Conservation (phyloP, 2,113 vertebrate genomes). For the Petroica traversi region DNA sequence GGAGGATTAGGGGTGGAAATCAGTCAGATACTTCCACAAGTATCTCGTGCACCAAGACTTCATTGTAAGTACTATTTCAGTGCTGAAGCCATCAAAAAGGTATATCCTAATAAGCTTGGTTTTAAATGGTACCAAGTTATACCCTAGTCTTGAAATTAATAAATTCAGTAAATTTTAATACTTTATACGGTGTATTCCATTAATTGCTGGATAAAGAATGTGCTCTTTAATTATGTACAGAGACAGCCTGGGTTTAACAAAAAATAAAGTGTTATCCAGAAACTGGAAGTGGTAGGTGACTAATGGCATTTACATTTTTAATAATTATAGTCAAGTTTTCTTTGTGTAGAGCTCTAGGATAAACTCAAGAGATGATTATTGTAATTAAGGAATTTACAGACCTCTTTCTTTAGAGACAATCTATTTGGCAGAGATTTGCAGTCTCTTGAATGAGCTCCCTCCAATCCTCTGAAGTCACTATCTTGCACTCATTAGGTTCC, state of each 20-base stretch:
- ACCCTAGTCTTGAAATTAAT: constrained; percentile 6
- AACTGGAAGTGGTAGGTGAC: not conserved
- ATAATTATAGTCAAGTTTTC: constrained; percentile 13
- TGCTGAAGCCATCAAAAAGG: not conserved
- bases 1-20: not conserved
- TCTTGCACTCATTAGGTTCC: not conserved
- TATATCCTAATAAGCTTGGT: not conserved
- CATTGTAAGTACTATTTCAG: not conserved
- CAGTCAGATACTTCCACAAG: not conserved
- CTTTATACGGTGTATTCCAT: not conserved
- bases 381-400: constrained; percentile 41
- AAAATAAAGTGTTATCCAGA: constrained; percentile 1
- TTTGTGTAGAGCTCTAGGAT: constrained; percentile 17
- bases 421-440: not conserved
- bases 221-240: not conserved
- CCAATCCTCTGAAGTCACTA: not conserved
- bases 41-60: not conserved
- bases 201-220: constrained; percentile 15
- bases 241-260: not conserved
- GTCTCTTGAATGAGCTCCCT: not conserved
- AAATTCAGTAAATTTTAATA: constrained; percentile 12
- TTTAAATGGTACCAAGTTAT: not conserved
- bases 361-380: constrained; percentile 33
- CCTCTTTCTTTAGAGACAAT: not conserved
- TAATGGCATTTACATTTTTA: constrained; percentile 18